Percentiles rank a stretch among this genome's conserved stretches.
Evolutionary conservation across 1,140 invertebrate genomes (phyloP).

Genomic region (Ooceraea biroi): DNA sequence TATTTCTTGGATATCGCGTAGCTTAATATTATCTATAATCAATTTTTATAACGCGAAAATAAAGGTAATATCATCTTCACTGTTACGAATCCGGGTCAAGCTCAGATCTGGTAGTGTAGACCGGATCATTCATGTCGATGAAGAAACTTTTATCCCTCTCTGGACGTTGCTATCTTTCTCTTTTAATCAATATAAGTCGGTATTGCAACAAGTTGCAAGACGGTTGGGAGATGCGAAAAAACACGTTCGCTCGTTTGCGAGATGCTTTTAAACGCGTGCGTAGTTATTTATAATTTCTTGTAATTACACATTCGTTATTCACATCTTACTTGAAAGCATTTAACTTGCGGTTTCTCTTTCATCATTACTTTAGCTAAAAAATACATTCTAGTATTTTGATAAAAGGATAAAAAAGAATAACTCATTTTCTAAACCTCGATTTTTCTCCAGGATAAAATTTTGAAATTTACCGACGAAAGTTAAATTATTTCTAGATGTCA

Average conservation of each 20-base stretch:
- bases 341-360: too few species aligned
- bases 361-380: neutral
- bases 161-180: slow-evolving; percentile 54
- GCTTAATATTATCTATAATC: neutral
- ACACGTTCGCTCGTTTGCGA: neutral
- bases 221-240: slow-evolving; percentile 20
- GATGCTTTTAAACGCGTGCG: too few species aligned
- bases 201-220: slow-evolving; percentile 79
- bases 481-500: neutral
- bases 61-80: slow-evolving; percentile 66
- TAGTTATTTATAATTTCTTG: too few species aligned
- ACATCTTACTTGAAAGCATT: too few species aligned
- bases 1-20: neutral
- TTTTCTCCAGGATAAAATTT: neutral
- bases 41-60: slow-evolving; percentile 59
- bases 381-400: neutral
- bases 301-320: too few species aligned
- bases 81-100: slow-evolving; percentile 78
- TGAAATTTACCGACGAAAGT: neutral
- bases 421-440: neutral
- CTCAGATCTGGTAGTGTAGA: slow-evolving; percentile 75
- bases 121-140: slow-evolving; percentile 78
- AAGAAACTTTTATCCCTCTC: slow-evolving; percentile 68
- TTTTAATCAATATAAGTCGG: slow-evolving; percentile 76
- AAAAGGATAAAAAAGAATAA: neutral